phyloP scores from a whole-genome alignment of 2,888 invertebrate genomes.

The Nemotelus pantherinus region DNA sequence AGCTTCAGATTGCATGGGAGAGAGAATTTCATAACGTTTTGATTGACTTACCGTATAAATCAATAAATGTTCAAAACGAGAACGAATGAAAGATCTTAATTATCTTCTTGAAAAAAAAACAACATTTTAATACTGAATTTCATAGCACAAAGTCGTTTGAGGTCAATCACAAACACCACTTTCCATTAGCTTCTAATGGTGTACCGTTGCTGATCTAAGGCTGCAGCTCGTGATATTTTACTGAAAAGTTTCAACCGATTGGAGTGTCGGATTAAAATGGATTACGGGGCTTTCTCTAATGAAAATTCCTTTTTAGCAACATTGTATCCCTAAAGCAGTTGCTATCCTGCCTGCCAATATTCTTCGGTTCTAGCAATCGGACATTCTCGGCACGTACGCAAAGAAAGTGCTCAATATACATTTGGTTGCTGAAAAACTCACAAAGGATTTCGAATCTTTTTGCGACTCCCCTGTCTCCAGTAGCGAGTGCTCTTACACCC shows the following conservation, averaged over 20 bases:
- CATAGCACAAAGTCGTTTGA: too few relatives aligned
- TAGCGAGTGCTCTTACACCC: background rate
- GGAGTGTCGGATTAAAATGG: conserved; percentile 29
- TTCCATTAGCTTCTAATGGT: too few relatives aligned
- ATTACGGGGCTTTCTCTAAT: conserved; percentile 24
- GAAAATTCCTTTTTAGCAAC: conserved; percentile 16
- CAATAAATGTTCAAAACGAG: too few relatives aligned
- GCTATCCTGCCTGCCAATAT: background rate
- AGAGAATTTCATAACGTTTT: too few relatives aligned
- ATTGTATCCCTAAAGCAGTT: background rate
- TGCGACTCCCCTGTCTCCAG: background rate
- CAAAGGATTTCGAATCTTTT: conserved; percentile 2
- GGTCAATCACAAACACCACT: too few relatives aligned
- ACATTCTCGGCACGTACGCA: conserved; percentile 32
- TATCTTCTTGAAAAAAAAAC: too few relatives aligned
- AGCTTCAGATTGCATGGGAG: too few relatives aligned
- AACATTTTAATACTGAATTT: too few relatives aligned
- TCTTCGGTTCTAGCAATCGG: background rate
- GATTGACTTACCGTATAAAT: too few relatives aligned
- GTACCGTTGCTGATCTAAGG: too few relatives aligned
- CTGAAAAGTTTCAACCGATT: background rate
- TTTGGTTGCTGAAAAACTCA: conserved; percentile 12
- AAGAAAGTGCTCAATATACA: conserved; percentile 30
- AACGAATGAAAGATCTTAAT: too few relatives aligned
- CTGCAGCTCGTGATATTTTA: background rate